A percentile compares a stretch with the other conserved stretches of the same genome.
Conservation (phyloP, 2,797 vertebrate species). For the Notamacropus eugenii region DNA sequence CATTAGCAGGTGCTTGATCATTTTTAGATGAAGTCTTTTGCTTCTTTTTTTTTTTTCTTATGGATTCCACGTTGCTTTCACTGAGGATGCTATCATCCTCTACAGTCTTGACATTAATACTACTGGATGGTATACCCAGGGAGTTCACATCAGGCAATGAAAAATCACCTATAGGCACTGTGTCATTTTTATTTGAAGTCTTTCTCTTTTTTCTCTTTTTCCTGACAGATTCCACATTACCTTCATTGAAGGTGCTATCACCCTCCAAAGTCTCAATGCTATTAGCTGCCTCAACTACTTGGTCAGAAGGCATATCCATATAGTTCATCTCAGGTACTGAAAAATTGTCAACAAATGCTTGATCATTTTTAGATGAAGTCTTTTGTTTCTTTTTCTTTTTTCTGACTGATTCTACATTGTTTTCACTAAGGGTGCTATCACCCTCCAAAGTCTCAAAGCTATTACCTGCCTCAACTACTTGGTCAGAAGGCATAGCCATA, state of each 20-base stretch:
- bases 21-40: neutral
- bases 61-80: neutral
- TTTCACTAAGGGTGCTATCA: neutral
- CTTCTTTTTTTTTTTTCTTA: neutral
- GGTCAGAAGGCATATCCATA: neutral
- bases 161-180: too few species aligned
- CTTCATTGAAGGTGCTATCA: neutral
- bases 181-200: too few species aligned
- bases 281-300: neutral
- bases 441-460: too few species aligned
- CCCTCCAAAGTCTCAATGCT: too few species aligned
- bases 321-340: neutral
- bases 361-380: neutral
- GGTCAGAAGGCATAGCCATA: neutral
- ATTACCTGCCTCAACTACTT: neutral
- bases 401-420: neutral
- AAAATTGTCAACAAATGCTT: neutral
- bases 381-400: neutral
- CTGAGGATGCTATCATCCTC: neutral
- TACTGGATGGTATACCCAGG: neutral
- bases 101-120: neutral
- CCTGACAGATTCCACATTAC: neutral
- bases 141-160: neutral
- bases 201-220: neutral
- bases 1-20: neutral